These are phyloP conservation scores for Chymomyza procnemis DNA, from an alignment of 2,888 invertebrate species.

Conservation along the genomic window DNA sequence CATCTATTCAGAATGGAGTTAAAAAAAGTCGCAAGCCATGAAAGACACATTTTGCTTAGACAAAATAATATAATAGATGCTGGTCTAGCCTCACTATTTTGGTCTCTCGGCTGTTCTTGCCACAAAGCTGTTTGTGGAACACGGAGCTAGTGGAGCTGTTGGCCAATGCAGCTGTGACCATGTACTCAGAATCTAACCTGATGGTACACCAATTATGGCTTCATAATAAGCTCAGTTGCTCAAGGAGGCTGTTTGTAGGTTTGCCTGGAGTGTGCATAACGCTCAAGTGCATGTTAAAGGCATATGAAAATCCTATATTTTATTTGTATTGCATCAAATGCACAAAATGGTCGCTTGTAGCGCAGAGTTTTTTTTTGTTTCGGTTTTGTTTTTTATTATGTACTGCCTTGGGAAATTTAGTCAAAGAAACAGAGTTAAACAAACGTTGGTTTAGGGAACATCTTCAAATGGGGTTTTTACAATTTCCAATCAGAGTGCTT, in stretches of 20 bases:
- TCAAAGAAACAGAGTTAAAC: not conserved
- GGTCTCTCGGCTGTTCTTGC: too few species aligned
- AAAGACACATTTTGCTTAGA: not conserved
- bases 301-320: not conserved
- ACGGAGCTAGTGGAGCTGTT: too few species aligned
- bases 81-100: too few species aligned
- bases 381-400: not conserved
- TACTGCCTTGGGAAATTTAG: not conserved
- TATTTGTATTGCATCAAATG: too few species aligned
- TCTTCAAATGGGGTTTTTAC: constrained; percentile 8
- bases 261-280: constrained; percentile 61
- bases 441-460: not conserved
- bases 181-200: too few species aligned
- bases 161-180: too few species aligned
- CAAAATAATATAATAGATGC: not conserved
- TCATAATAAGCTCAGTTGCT: too few species aligned
- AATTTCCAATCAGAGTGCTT: constrained; percentile 47
- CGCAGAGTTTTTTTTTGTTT: constrained; percentile 24
- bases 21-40: not conserved
- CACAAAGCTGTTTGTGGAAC: too few species aligned
- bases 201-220: too few species aligned
- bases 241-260: too few species aligned
- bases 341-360: constrained; percentile 76
- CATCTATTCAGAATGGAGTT: not conserved
- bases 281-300: constrained; percentile 25